phyloP scores from a whole-genome alignment of 2,888 invertebrate species.

The Mylabris sibirica region DNA sequence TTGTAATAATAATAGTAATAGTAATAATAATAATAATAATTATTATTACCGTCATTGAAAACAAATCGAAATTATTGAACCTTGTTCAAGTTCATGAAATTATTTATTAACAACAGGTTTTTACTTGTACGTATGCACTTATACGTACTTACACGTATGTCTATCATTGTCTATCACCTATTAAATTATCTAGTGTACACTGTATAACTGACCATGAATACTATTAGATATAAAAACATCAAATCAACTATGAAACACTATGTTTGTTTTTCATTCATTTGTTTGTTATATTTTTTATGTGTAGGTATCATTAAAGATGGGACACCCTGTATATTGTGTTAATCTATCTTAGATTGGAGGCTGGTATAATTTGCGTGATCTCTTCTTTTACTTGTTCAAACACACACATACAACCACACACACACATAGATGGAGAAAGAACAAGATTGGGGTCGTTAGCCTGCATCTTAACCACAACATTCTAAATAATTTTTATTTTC shows the following conservation, averaged over 20 bases:
- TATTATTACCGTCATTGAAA: too few relatives aligned
- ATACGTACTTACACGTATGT: not conserved
- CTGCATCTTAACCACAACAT: slow-evolving; percentile 7
- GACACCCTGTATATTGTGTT: slow-evolving; percentile 6
- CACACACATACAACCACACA: not conserved
- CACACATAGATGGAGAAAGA: too few relatives aligned
- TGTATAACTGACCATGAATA: slow-evolving; percentile 29
- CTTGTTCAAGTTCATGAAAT: slow-evolving; percentile 49
- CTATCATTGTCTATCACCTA: not conserved
- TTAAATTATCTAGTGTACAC: not conserved
- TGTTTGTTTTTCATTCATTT: too few relatives aligned
- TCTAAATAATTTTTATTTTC: not conserved
- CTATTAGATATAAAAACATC: not conserved
- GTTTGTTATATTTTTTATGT: too few relatives aligned
- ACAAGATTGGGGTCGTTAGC: slow-evolving; percentile 11
- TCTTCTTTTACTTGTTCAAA: slow-evolving; percentile 9
- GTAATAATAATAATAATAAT: too few relatives aligned
- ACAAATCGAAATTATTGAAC: slow-evolving; percentile 45
- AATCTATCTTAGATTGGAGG: slow-evolving; percentile 1
- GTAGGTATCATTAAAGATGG: too few relatives aligned
- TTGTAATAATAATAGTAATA: too few relatives aligned
- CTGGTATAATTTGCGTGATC: slow-evolving; percentile 11
- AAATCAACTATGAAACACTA: not conserved
- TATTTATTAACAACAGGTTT: slow-evolving; percentile 50
- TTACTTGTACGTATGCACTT: slow-evolving; percentile 26